Percentiles rank a stretch among this genome's conserved stretches.
Conservation (phyloP, 2,888 invertebrate species). For the Mycalesis mineus region DNA sequence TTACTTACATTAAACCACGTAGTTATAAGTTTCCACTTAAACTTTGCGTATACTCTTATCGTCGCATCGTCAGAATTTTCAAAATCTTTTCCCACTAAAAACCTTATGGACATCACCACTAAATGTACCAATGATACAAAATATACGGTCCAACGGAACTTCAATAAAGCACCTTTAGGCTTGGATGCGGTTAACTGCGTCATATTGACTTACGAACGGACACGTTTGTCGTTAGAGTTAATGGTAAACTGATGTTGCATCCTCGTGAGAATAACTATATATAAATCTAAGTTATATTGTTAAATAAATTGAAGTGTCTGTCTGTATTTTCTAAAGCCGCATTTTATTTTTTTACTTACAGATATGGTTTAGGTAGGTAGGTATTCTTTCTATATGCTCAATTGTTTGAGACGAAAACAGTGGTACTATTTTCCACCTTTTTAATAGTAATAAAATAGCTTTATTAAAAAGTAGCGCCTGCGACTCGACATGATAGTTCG, state of each 20-base stretch:
- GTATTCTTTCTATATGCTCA: too few species aligned
- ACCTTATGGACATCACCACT: constrained; percentile 37
- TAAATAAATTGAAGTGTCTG: neutral
- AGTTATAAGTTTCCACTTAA: constrained; percentile 60
- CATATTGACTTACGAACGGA: constrained; percentile 7
- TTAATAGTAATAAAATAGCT: too few species aligned
- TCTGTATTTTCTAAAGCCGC: too few species aligned
- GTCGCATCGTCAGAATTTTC: constrained; percentile 46
- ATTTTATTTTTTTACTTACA: too few species aligned
- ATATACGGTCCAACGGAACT: constrained; percentile 51
- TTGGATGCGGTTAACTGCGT: neutral
- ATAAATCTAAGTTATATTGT: neutral
- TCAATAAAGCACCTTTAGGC: constrained; percentile 35
- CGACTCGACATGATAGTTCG: too few species aligned
- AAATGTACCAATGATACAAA: constrained; percentile 42
- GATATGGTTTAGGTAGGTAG: too few species aligned
- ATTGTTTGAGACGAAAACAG: too few species aligned
- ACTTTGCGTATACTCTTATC: constrained; percentile 46
- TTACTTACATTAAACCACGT: constrained; percentile 68
- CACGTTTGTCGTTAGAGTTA: constrained; percentile 16
- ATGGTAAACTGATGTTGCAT: constrained; percentile 12
- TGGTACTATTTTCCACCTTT: too few species aligned
- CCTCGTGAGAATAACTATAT: neutral
- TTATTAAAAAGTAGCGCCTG: too few species aligned
- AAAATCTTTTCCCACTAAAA: constrained; percentile 51